Percentiles rank a stretch among this genome's conserved stretches.
Conservation (phyloP, 2,113 vertebrate species). For the Phodopus roborovskii region DNA sequence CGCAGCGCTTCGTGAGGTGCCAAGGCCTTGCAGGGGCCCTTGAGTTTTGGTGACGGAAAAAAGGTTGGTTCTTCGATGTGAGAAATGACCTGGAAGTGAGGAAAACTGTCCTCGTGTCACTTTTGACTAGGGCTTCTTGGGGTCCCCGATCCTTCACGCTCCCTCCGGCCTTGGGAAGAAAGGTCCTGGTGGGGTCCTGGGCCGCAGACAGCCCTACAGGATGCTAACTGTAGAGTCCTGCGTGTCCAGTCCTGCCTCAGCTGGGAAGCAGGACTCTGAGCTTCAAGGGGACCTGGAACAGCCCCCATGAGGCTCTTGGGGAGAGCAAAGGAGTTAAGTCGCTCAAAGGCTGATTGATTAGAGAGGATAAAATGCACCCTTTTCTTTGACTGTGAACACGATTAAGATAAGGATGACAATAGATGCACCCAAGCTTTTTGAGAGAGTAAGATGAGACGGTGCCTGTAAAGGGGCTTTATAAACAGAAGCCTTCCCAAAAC, state of each 20-base stretch:
- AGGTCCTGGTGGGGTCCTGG: background rate
- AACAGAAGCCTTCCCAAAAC: background rate
- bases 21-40: background rate
- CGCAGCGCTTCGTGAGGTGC: background rate
- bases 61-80: background rate
- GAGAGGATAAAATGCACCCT: background rate
- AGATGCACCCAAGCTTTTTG: background rate
- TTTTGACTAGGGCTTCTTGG: no score
- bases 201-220: background rate
- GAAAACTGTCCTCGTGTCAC: background rate
- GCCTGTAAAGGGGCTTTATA: background rate
- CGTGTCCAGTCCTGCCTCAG: background rate
- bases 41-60: no score
- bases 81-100: background rate
- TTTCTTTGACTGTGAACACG: background rate
- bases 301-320: background rate
- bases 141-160: fast-evolving
- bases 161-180: background rate
- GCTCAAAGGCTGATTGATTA: background rate
- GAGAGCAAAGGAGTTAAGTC: background rate
- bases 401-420: background rate
- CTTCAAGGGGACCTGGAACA: background rate
- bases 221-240: background rate
- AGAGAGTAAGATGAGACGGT: background rate
- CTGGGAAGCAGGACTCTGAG: background rate